Conservation (phyloP, 1,140 invertebrate genomes). For the Oryzaephilus surinamensis region DNA sequence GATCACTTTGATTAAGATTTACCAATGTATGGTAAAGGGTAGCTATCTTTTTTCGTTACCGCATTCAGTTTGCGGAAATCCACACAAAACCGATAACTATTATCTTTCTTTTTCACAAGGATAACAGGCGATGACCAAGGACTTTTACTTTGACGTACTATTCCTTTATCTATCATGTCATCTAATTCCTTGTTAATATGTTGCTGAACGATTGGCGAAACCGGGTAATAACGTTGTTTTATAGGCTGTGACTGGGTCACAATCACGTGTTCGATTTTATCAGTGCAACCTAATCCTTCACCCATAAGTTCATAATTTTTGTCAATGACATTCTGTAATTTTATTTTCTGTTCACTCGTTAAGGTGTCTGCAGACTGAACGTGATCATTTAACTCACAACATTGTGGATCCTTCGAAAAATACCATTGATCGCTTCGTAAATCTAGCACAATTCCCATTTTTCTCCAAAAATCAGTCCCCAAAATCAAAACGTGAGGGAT, state of each 20-base stretch:
- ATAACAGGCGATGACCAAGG: background rate
- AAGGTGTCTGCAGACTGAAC: too few species aligned
- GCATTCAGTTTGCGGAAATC: slow-evolving; percentile 23
- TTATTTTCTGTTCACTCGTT: too few species aligned
- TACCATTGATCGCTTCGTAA: too few species aligned
- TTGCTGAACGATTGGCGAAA: background rate
- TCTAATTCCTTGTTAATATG: too few species aligned
- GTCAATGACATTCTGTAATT: too few species aligned
- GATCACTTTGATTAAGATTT: slow-evolving; percentile 18
- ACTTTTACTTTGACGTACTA: too few species aligned
- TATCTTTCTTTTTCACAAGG: slow-evolving; percentile 1
- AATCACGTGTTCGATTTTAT: too few species aligned
- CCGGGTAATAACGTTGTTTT: slow-evolving; percentile 1
- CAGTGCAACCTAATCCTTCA: too few species aligned
- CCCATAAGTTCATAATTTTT: too few species aligned
- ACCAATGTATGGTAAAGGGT: slow-evolving; percentile 18
- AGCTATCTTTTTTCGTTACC: slow-evolving; percentile 21
- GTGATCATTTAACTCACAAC: too few species aligned
- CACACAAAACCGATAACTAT: slow-evolving; percentile 17
- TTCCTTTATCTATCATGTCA: too few species aligned
- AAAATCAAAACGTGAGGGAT: slow-evolving; percentile 11
- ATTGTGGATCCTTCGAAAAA: too few species aligned
- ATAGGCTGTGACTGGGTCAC: background rate
- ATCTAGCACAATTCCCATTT: slow-evolving; percentile 16
- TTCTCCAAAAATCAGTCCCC: slow-evolving; percentile 12